Evolutionary conservation across 1,140 invertebrate species (phyloP).

Genomic region (Thrips palmi): DNA sequence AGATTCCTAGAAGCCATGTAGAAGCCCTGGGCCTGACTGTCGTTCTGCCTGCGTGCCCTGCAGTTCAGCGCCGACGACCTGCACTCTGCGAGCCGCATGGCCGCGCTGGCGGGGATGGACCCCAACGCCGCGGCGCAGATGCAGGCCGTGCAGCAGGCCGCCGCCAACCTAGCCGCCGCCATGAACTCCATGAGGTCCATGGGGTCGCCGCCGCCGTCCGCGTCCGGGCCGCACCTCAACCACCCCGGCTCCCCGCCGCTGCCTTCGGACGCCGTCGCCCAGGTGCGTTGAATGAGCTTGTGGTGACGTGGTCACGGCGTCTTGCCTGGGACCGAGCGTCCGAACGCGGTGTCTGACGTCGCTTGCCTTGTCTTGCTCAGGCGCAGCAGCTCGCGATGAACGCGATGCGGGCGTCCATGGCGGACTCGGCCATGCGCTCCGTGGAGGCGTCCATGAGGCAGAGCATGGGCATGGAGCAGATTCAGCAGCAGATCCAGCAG

Average conservation of each 20-base stretch:
- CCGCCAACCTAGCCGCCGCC: constrained; percentile 57
- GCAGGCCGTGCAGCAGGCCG: constrained; percentile 39
- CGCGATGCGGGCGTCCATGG: constrained; percentile 24
- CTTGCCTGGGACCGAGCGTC: too few relatives aligned
- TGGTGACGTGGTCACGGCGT: too few relatives aligned
- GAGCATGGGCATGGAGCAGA: constrained; percentile 16
- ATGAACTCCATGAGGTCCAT: too few relatives aligned
- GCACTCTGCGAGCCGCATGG: constrained; percentile 50
- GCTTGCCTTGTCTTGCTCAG: too few relatives aligned
- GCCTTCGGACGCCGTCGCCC: too few relatives aligned
- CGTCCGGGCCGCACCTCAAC: too few relatives aligned
- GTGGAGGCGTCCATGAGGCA: constrained; percentile 16
- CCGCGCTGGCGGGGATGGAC: constrained; percentile 42
- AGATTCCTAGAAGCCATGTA: too few relatives aligned
- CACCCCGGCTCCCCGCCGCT: too few relatives aligned
- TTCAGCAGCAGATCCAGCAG: constrained; percentile 32
- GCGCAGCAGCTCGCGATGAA: constrained; percentile 20
- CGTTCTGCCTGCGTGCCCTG: constrained; percentile 29
- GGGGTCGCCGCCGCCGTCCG: constrained; percentile 20
- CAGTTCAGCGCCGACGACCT: constrained; percentile 51
- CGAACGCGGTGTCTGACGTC: too few relatives aligned
- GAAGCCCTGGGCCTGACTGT: too few relatives aligned
- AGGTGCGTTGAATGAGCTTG: too few relatives aligned
- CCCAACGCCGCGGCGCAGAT: constrained; percentile 6
- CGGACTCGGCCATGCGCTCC: constrained; percentile 16